A percentile compares a stretch with the other conserved stretches of the same genome.
Evolutionary conservation across 2,113 vertebrate genomes (phyloP).

Genomic region (Rhinopithecus roxellana): DNA sequence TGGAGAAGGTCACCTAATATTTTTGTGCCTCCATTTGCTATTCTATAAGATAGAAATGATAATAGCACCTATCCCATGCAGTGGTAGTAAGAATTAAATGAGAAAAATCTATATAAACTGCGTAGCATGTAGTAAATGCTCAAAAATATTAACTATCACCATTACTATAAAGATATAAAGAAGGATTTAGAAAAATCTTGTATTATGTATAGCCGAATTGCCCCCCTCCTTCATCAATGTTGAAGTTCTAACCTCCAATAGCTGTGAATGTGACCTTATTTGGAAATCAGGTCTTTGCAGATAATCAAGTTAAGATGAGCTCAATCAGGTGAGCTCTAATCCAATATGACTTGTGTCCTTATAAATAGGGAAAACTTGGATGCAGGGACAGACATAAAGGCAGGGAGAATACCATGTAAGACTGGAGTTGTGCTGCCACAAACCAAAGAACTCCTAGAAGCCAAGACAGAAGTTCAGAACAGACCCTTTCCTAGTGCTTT

Average conservation of each 20-base stretch:
- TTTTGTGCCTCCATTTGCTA: not conserved
- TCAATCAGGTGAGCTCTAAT: not conserved
- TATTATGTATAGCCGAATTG: not conserved
- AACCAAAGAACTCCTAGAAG: not conserved
- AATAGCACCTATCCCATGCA: not conserved
- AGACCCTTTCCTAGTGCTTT: not conserved
- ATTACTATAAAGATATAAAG: not conserved
- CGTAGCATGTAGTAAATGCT: not conserved
- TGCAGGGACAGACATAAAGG: not conserved
- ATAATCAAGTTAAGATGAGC: not conserved
- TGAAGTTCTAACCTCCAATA: not conserved
- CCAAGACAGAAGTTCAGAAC: too few relatives aligned
- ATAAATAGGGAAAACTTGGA: not conserved
- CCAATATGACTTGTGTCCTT: not conserved
- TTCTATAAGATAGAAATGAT: not conserved
- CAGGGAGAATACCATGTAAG: not conserved
- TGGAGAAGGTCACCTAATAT: not conserved
- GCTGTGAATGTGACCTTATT: not conserved
- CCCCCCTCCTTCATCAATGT: rapidly evolving
- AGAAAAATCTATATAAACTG: not conserved
- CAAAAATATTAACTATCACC: not conserved
- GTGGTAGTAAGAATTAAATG: not conserved
- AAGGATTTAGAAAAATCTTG: not conserved
- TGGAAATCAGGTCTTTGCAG: not conserved
- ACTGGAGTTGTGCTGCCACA: rapidly evolving